phyloP scores from a whole-genome alignment of 2,113 vertebrate species.

The Gnathonemus longibarbis region DNA sequence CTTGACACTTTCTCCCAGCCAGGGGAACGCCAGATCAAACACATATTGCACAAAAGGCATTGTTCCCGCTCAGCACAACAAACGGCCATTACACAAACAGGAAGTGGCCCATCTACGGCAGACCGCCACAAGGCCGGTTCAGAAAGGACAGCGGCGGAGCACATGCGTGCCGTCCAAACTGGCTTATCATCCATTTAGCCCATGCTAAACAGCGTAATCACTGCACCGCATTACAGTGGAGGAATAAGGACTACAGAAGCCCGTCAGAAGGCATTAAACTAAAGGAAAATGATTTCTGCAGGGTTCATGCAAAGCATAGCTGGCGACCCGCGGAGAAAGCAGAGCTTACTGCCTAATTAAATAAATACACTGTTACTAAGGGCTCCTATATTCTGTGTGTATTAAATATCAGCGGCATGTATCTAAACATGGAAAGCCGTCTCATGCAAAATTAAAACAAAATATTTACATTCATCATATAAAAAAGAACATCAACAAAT shows the following conservation, averaged over 20 bases:
- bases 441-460: slow-evolving; percentile 46
- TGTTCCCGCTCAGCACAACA: background rate
- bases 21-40: background rate
- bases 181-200: slow-evolving; percentile 57
- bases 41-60: background rate
- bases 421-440: slow-evolving; percentile 31
- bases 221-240: slow-evolving; percentile 16
- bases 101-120: slow-evolving; percentile 16
- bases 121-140: slow-evolving; percentile 36
- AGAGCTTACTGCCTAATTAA: slow-evolving; percentile 30
- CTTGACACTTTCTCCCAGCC: background rate
- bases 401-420: slow-evolving; percentile 46
- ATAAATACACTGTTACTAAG: slow-evolving; percentile 52
- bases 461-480: slow-evolving; percentile 38
- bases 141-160: slow-evolving; percentile 49
- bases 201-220: slow-evolving; percentile 45
- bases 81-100: background rate
- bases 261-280: slow-evolving; percentile 56
- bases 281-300: background rate
- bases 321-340: background rate
- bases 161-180: slow-evolving; percentile 50
- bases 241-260: slow-evolving; percentile 49
- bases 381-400: slow-evolving; percentile 39
- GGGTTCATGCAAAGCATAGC: slow-evolving; percentile 37
- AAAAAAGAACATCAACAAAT: slow-evolving; percentile 35